Evolutionary conservation across 2,888 invertebrate species (phyloP), one percentile per base, ranked within the genome.

Genomic region (Hydraecia micacea): DNA sequence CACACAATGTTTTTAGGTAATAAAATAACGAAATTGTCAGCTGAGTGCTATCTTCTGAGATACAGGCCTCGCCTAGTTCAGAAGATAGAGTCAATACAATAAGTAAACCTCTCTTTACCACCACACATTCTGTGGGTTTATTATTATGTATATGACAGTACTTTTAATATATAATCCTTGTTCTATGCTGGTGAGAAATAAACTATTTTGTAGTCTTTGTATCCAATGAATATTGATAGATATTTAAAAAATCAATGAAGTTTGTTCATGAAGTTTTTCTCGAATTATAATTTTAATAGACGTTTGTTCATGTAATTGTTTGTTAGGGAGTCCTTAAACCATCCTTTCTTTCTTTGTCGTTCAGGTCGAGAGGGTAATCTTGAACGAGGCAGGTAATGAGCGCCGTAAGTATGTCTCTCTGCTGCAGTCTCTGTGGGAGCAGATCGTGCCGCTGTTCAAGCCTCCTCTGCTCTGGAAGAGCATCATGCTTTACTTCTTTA

Each of bases 391-490:
- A 46, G 90, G 88, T 0, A 87, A 88, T 25, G 80, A 84, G 18
- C 77, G 84, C 2, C 73, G 79, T 25, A 87, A 86, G 55, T 89
- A 90, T 39, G 69, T 85, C 1, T 91, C 95, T n/a, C 85, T 97
- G 32, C 62, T 96, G 77, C 90, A 91, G 72, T 96, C 96, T 1
- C 92, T 97, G 73, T 95, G 94, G 93, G 90, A 90, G 42, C 97
- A 97, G 92, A 95, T 97, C 0, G 93, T 93, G 70, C 95, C 94
- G 0, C 91, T 98, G 36, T 97, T 97, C 84, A 93, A 93, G 63
- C 92, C 95, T 0, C 97, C 97, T 0, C 89, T 97, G 2, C 87
- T 97, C 0, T 92, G 90, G 73, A 92, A 94, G 55, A 97, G 97
- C 1, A 69, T 96, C 0, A 94, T 97, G 62, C 93, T 97, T 13